These are phyloP conservation scores for Brachionus rubens DNA, from an alignment of 1,140 invertebrate species.

Conservation along the genomic window DNA sequence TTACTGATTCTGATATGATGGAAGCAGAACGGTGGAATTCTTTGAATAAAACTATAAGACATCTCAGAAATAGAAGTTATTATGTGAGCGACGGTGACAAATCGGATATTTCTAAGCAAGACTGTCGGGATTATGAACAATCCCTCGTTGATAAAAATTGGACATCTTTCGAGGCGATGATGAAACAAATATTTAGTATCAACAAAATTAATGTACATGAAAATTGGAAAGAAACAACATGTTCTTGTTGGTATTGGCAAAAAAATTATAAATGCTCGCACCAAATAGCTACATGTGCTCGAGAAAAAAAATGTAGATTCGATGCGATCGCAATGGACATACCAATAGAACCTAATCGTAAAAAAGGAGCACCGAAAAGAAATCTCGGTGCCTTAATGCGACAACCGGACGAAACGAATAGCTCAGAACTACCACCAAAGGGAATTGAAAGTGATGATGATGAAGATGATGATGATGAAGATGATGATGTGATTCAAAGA, in stretches of 20 bases:
- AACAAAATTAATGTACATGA: neutral
- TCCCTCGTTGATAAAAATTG: too few relatives aligned
- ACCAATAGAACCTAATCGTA: neutral
- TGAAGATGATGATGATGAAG: neutral
- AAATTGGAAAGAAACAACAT: neutral
- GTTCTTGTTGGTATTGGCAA: neutral
- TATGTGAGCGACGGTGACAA: too few relatives aligned
- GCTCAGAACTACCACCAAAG: neutral
- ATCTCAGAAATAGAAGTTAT: too few relatives aligned
- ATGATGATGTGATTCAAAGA: neutral
- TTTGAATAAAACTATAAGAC: too few relatives aligned
- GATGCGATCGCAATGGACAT: neutral
- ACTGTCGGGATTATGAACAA: too few relatives aligned
- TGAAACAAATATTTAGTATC: neutral
- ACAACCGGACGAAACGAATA: neutral
- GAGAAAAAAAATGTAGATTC: neutral
- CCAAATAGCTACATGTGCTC: conserved; percentile 3
- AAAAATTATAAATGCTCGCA: neutral
- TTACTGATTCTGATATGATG: too few relatives aligned
- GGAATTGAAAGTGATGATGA: conserved; percentile 4
- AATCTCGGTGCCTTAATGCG: neutral
- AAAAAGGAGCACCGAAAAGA: neutral
- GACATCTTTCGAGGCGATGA: neutral
- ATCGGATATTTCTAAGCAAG: too few relatives aligned
- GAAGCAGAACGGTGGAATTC: too few relatives aligned